Evolutionary conservation across 2,797 vertebrate species (phyloP).

Genomic region (Botia kubotai): DNA sequence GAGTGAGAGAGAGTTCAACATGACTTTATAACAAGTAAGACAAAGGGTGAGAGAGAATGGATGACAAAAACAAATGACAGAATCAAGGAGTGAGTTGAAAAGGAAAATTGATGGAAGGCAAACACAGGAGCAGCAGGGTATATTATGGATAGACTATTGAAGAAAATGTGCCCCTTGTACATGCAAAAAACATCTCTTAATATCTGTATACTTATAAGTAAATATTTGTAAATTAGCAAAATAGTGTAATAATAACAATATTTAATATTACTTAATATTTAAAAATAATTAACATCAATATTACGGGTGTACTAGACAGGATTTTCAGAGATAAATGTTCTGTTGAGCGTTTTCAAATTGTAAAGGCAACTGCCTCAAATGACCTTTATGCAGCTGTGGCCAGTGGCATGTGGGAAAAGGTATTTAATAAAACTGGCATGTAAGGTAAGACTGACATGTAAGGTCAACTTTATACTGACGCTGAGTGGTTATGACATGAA

Average conservation of each 20-base stretch:
- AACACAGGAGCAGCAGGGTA: not conserved
- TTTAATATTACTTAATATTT: too few species aligned
- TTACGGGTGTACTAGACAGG: too few species aligned
- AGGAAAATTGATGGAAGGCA: not conserved
- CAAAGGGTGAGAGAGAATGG: not conserved
- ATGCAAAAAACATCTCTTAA: too few species aligned
- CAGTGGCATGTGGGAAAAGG: not conserved
- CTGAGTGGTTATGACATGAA: not conserved
- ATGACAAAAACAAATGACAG: not conserved
- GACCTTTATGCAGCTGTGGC: constrained; percentile 22
- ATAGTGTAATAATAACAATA: too few species aligned
- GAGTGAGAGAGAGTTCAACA: not conserved
- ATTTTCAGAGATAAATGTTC: not conserved
- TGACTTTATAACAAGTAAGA: constrained; percentile 19
- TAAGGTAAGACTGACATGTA: constrained; percentile 11
- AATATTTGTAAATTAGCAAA: not conserved
- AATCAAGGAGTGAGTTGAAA: not conserved
- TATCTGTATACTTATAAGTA: too few species aligned
- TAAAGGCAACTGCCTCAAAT: not conserved
- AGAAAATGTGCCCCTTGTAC: not conserved
- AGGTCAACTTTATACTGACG: not conserved
- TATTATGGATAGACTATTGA: not conserved
- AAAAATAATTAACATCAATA: too few species aligned
- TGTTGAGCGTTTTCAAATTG: constrained; percentile 14
- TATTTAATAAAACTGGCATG: constrained; percentile 19